Evolutionary conservation across 2,113 vertebrate genomes (phyloP).

Genomic region (Paracanthobrama guichenoti): DNA sequence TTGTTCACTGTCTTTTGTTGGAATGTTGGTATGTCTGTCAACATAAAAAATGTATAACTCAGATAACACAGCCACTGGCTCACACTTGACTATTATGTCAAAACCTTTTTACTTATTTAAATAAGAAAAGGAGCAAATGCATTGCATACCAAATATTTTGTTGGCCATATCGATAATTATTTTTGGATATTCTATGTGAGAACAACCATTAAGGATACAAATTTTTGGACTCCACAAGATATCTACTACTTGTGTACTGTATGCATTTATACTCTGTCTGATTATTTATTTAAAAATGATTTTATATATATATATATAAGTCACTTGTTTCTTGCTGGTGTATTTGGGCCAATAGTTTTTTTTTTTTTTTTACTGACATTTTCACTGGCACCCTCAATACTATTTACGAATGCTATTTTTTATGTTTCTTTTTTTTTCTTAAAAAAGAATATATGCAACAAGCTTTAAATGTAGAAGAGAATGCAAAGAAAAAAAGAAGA

Average conservation of each 20-base stretch:
- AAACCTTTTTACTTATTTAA: neutral
- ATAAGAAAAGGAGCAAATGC: neutral
- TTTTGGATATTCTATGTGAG: neutral
- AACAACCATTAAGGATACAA: neutral
- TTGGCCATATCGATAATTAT: neutral
- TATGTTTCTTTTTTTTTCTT: too few species aligned
- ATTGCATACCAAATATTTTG: neutral
- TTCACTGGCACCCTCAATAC: neutral
- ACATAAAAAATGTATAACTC: constrained; percentile 17
- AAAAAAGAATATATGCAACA: too few species aligned
- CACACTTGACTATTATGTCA: neutral
- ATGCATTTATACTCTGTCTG: neutral
- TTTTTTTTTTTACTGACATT: neutral
- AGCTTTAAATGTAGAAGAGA: neutral
- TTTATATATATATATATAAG: too few species aligned
- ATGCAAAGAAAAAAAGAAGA: neutral
- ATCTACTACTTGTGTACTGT: neutral
- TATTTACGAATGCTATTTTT: neutral
- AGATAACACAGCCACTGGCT: neutral
- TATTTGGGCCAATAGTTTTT: neutral
- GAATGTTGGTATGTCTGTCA: too few species aligned
- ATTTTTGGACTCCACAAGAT: neutral
- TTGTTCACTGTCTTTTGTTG: constrained; percentile 21
- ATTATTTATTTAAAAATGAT: neutral
- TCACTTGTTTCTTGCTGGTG: neutral